Percentiles rank a stretch among this genome's conserved stretches.
Evolutionary conservation across 2,797 vertebrate species (phyloP).

Genomic region (Pampus argenteus): DNA sequence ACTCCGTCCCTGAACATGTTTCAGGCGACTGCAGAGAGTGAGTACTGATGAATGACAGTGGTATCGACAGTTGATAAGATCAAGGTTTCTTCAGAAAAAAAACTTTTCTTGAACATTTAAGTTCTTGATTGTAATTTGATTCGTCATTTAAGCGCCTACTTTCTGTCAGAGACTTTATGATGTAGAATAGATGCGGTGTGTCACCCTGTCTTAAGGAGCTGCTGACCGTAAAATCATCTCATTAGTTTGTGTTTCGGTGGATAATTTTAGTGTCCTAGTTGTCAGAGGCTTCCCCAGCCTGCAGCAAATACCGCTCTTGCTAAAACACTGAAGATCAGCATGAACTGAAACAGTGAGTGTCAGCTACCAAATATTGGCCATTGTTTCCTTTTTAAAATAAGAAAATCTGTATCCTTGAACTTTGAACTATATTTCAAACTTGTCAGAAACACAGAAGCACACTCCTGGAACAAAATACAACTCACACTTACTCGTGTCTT

Average conservation of each 20-base stretch:
- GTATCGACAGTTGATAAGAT: background rate
- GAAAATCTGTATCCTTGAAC: constrained; percentile 3
- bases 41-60: constrained; percentile 71
- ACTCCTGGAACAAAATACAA: constrained; percentile 10
- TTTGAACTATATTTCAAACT: background rate
- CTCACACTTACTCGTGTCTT: constrained; percentile 24
- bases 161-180: constrained; percentile 1
- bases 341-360: background rate
- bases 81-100: background rate
- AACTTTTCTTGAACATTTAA: background rate
- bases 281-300: constrained; percentile 3
- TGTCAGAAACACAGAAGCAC: background rate
- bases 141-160: background rate
- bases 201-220: constrained; percentile 23
- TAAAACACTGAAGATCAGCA: background rate
- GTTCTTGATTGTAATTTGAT: background rate
- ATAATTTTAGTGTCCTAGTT: constrained; percentile 53
- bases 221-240: constrained; percentile 58
- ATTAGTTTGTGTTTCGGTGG: constrained; percentile 52
- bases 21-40: constrained; percentile 95
- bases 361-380: background rate
- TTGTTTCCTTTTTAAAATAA: background rate
- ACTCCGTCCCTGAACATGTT: constrained; percentile 91
- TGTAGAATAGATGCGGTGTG: constrained; percentile 10
- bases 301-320: constrained; percentile 11